Evolutionary conservation across 2,797 vertebrate species (phyloP).

Genomic region (Apogon hyalosoma): DNA sequence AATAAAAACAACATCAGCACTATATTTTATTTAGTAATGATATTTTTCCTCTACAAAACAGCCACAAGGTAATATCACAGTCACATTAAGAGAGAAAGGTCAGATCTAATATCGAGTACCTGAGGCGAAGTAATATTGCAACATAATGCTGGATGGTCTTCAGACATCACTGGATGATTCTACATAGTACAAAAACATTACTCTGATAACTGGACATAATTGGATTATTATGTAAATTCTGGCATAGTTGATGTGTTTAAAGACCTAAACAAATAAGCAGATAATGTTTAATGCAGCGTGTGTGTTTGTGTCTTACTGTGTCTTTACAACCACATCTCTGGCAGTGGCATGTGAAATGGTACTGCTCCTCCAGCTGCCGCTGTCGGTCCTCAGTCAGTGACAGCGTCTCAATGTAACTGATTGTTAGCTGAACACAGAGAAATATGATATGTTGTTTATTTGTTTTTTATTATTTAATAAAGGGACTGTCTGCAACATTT

Average conservation of each 20-base stretch:
- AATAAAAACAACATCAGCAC: no score
- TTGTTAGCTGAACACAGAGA: constrained; percentile 66
- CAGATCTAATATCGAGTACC: no score
- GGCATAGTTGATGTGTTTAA: not conserved
- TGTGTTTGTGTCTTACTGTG: constrained; percentile 52
- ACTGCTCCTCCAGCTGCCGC: constrained; percentile 75
- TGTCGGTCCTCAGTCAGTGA: constrained; percentile 65
- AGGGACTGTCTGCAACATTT: no score
- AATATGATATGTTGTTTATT: not conserved
- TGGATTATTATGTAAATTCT: not conserved
- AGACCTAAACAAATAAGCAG: not conserved
- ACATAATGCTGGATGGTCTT: no score
- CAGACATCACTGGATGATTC: not conserved
- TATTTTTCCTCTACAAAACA: no score
- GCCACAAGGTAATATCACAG: no score
- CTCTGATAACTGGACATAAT: not conserved
- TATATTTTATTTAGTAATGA: no score
- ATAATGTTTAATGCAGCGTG: not conserved
- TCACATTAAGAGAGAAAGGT: no score
- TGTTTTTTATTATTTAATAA: not conserved
- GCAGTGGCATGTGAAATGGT: constrained; percentile 76
- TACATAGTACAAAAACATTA: not conserved
- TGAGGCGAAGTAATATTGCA: no score
- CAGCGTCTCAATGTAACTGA: constrained; percentile 74
- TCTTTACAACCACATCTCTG: constrained; percentile 60